Base-by-base conservation (phyloP, 2,797 vertebrate genomes). In the Argyrosomus regius region DNA sequence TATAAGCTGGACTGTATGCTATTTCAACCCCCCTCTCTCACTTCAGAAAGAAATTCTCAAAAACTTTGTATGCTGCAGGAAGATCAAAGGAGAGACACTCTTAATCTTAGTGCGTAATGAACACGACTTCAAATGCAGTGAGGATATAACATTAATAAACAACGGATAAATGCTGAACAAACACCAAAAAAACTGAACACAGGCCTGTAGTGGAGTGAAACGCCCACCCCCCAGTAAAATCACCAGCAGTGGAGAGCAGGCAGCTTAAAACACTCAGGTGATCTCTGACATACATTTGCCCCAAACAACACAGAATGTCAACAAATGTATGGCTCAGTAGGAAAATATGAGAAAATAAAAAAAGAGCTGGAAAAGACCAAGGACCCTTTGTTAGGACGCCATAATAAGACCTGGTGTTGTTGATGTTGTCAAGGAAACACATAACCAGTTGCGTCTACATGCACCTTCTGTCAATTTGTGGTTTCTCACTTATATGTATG, bases 241-340 rank as follows among this genome's bases (percentile, higher is more conserved):
- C 58, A 60, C 54, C 35, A 81, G 68, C 83, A 87, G 81, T 67
- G 62, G 82, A 65, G 76, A 87, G 78, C 66, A 78, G 67, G 65
- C 79, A 74, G 75, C 57, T 72, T 69, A 11, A 62, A 82, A 87
- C 75, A 85, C 79, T 75, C 60, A 20, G 41, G 28, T 67, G 46
- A 87, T 87, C 48, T 77, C 80, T 79, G 58, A 87, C 89, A 92
- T 91, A 92, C 84, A 91, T 93, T 88, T 91, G 89, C 84, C 66
- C 35, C 26, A 74, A 83, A 91, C 77, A 81, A 67, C 79, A 91
- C 72, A 81, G 16, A 77, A 80, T 26, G 67, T 78, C 60, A 83
- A 88, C 86, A 90, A 87, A 91, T 90, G 90, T 88, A 90, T 85
- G 87, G 89, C 84, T 87, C 78, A 72, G 66, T 62, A 68, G 74